A percentile compares a stretch with the other conserved stretches of the same genome.
These are phyloP conservation scores for Falco biarmicus DNA, from an alignment of 2,797 vertebrate genomes.

Conservation along the genomic window DNA sequence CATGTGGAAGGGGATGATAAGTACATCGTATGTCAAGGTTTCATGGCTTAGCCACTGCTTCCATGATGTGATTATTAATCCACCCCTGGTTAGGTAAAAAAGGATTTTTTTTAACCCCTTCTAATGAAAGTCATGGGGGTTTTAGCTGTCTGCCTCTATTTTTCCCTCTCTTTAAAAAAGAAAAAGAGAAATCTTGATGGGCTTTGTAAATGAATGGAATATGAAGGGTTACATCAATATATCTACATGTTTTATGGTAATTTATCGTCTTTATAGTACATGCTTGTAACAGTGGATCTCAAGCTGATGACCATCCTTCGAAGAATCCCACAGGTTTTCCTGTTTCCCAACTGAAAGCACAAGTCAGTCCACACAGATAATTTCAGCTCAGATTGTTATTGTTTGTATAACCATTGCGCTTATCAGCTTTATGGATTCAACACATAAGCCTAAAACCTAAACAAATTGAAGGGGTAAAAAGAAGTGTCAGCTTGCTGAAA, in stretches of 20 bases:
- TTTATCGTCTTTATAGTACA: not conserved
- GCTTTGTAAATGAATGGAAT: not conserved
- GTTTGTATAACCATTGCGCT: not conserved
- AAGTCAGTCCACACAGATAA: not conserved
- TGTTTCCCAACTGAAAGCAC: not conserved
- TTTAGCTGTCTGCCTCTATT: not conserved
- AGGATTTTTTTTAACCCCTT: not conserved
- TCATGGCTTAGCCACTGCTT: not conserved
- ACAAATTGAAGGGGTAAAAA: not conserved
- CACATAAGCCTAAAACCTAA: not conserved
- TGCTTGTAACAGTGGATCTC: not conserved
- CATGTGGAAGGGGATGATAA: not conserved
- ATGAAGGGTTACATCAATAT: not conserved
- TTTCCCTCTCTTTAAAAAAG: not conserved
- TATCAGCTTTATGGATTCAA: not conserved
- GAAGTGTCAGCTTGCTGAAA: not conserved
- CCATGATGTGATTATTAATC: not conserved
- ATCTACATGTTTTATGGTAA: not conserved
- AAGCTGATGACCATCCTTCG: not conserved
- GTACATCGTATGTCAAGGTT: not conserved
- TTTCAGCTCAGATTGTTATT: not conserved
- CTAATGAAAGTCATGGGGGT: not conserved
- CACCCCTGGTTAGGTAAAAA: not conserved
- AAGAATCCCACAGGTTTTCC: not conserved
- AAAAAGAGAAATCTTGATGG: not conserved